Evolutionary conservation across 1,140 invertebrate genomes (phyloP).

Genomic region (Thaumetopoea pityocampa): DNA sequence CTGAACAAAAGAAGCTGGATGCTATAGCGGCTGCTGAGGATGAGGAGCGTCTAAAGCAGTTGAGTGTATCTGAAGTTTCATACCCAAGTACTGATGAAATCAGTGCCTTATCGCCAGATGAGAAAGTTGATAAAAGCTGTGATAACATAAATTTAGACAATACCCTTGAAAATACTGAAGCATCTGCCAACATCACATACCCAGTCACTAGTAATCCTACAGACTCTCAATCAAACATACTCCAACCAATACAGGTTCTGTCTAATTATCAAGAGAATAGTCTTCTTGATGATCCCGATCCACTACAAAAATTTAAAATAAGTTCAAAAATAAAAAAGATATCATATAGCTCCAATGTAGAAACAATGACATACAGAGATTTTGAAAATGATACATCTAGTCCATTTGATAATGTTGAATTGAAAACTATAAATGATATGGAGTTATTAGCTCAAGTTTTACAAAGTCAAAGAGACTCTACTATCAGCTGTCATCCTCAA

Average conservation of each 20-base stretch:
- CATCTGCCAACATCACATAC: conserved; percentile 31
- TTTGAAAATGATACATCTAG: conserved; percentile 93
- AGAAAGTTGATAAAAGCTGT: conserved; percentile 55
- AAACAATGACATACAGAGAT: conserved; percentile 82
- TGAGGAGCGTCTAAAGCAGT: conserved; percentile 75
- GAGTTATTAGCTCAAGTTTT: conserved; percentile 87
- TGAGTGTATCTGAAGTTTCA: conserved; percentile 76
- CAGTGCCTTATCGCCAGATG: conserved; percentile 75
- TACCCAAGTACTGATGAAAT: conserved; percentile 76
- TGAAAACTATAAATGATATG: conserved; percentile 93
- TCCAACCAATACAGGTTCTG: conserved; percentile 58
- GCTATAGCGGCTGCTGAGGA: conserved; percentile 60
- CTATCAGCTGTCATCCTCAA: conserved; percentile 35
- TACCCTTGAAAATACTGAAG: conserved; percentile 33
- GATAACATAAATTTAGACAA: conserved; percentile 42
- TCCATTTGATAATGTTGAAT: conserved; percentile 92
- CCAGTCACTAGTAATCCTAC: conserved; percentile 24
- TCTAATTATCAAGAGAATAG: conserved; percentile 48
- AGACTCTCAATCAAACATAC: conserved; percentile 54
- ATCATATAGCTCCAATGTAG: conserved; percentile 57
- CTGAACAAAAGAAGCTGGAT: conserved; percentile 69
- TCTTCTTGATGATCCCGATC: conserved; percentile 69
- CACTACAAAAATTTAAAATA: conserved; percentile 55
- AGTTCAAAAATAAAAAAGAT: conserved; percentile 49
- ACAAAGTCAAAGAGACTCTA: conserved; percentile 53